Base-by-base conservation (phyloP, 1,140 invertebrate genomes). In the Colletes latitarsis region DNA sequence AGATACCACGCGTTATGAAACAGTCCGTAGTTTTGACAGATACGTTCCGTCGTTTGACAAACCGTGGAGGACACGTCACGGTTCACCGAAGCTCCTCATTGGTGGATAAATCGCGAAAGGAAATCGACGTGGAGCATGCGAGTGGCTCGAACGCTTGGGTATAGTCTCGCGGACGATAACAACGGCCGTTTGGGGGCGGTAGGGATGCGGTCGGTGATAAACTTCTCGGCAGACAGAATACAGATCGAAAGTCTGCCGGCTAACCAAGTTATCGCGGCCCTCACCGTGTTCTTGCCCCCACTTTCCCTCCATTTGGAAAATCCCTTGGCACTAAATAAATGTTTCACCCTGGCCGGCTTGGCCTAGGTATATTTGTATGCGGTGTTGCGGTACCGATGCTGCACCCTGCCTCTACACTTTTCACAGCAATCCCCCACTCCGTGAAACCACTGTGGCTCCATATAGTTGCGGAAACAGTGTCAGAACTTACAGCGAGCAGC, bases 291-390 rank as follows among this genome's bases (percentile, higher is more conserved):
- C 75, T 80, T 82, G 82, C 88, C 82, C 73, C 74, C 83, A 68
- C 81, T 84, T 86, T 86, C 82, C 82, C 86, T 83, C 89, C 88
- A 90, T 91, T 92, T 86, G 86, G 88, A 91, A 92, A 93, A 92
- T 91, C 89, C 91, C 91, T 85, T 88, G 90, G 89, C 82, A 89
- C 88, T 91, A 91, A 92, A 92, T 92, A 91, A 92, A 93, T 92
- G 90, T 92, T 93, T 92, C 86, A 93, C 90, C 88, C 84, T 75
- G 80, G 83, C 74, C 82, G 77, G 74, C 79, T 77, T 70, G 75
- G 76, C 43, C 84, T 62, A 74, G 72, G 77, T 90, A 89, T 87
- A 90, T 92, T 91, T 89, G 90, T 91, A 92, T 91, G 90, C 91
- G 89, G 85, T 84, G 88, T 84, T 82, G 86, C 83, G 79, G 82